A percentile compares a stretch with the other conserved stretches of the same genome.
Conservation (phyloP, 1,140 invertebrate genomes). For the Camponotus vicinus region DNA sequence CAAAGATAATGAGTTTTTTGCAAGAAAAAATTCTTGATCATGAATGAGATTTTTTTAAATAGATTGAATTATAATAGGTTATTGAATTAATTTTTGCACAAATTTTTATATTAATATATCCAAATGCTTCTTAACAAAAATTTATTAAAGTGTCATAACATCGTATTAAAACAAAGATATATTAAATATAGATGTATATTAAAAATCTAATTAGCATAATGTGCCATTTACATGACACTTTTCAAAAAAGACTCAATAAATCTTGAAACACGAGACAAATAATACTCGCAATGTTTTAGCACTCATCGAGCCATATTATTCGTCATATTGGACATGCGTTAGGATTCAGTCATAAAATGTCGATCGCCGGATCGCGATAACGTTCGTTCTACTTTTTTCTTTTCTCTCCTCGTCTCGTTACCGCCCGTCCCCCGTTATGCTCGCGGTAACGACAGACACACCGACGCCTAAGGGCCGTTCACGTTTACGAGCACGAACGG, state of each 20-base stretch:
- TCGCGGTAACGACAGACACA: slow-evolving; percentile 73
- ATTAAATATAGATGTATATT: too few species aligned
- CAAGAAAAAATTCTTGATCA: neutral
- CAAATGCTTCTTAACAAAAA: neutral
- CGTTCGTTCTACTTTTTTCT: slow-evolving; percentile 59
- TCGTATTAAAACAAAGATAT: neutral
- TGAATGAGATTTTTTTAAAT: neutral
- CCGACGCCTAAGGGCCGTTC: slow-evolving; percentile 81
- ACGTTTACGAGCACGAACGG: slow-evolving; percentile 78
- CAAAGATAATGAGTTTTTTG: neutral
- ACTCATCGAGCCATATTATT: slow-evolving; percentile 46
- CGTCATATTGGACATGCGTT: slow-evolving; percentile 70
- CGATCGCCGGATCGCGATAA: slow-evolving; percentile 67
- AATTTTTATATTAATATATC: neutral
- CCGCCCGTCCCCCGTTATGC: slow-evolving; percentile 71
- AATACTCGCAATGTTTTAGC: slow-evolving; percentile 43
- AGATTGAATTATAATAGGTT: neutral
- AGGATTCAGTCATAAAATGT: slow-evolving; percentile 71
- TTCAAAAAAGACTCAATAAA: slow-evolving; percentile 17
- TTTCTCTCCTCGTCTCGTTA: slow-evolving; percentile 64
- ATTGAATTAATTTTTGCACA: neutral
- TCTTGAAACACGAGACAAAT: slow-evolving; percentile 28
- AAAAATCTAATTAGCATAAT: neutral
- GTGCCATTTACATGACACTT: neutral
- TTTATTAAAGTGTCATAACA: neutral